A percentile compares a stretch with the other conserved stretches of the same genome.
Conservation (phyloP, 2,797 vertebrate genomes). For the Dipus sagitta region DNA sequence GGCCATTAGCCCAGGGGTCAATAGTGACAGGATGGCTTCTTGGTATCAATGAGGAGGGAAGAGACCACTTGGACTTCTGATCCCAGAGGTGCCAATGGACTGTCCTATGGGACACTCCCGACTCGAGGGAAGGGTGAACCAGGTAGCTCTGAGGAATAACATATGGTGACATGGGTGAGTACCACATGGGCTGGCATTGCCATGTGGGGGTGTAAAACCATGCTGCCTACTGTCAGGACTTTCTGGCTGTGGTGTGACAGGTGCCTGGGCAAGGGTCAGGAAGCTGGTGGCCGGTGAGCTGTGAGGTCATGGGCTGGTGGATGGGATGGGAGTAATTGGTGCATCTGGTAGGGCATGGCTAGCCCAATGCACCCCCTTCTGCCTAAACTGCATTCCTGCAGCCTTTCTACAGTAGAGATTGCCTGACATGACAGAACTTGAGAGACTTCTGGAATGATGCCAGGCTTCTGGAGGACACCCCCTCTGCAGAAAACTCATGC, state of each 20-base stretch:
- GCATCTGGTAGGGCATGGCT: background rate
- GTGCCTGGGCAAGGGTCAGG: background rate
- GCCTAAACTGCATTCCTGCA: too few relatives aligned
- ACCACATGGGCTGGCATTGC: background rate
- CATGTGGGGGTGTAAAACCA: background rate
- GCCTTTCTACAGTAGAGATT: background rate
- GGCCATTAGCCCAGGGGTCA: background rate
- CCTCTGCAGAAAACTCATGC: background rate
- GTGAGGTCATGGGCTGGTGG: too few relatives aligned
- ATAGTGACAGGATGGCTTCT: background rate
- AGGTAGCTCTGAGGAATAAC: background rate
- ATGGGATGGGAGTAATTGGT: background rate
- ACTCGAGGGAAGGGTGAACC: background rate
- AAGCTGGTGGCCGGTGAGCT: background rate
- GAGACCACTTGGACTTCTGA: too few relatives aligned
- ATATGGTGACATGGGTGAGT: background rate
- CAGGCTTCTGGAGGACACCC: background rate
- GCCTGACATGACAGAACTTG: background rate
- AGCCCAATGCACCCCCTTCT: too few relatives aligned
- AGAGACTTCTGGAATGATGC: background rate
- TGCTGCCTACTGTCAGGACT: background rate
- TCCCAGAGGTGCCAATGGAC: background rate
- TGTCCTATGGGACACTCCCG: too few relatives aligned
- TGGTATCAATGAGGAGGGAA: too few relatives aligned
- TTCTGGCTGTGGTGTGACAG: background rate